Percentiles rank a stretch among this genome's conserved stretches.
Conservation (phyloP, 2,888 invertebrate genomes). For the Saturnia pavonia region DNA sequence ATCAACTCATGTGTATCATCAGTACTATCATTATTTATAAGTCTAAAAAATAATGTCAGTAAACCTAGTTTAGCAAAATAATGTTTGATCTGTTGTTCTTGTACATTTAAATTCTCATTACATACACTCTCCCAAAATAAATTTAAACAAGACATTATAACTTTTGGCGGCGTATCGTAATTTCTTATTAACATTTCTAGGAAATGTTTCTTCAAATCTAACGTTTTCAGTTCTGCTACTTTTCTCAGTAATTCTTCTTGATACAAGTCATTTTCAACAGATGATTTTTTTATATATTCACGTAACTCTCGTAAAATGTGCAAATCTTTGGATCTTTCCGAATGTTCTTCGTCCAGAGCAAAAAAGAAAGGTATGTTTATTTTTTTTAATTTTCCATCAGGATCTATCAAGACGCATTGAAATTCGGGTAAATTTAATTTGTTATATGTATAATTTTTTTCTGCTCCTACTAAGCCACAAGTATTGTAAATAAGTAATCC, state of each 20-base stretch:
- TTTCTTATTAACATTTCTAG: slow-evolving; percentile 86
- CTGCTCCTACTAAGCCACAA: slow-evolving; percentile 90
- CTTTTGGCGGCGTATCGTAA: slow-evolving; percentile 83
- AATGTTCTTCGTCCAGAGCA: slow-evolving; percentile 93
- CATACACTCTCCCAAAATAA: slow-evolving; percentile 71
- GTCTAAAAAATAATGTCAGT: slow-evolving; percentile 61
- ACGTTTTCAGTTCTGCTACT: slow-evolving; percentile 85
- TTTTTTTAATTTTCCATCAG: slow-evolving; percentile 91
- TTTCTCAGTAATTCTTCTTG: slow-evolving; percentile 79
- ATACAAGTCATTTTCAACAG: slow-evolving; percentile 73
- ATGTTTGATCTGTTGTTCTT: slow-evolving; percentile 50
- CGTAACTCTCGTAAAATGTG: slow-evolving; percentile 91
- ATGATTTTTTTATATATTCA: slow-evolving; percentile 83
- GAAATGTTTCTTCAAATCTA: slow-evolving; percentile 86
- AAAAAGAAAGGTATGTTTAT: slow-evolving; percentile 95
- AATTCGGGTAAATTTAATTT: slow-evolving; percentile 83
- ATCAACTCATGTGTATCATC: slow-evolving; percentile 59
- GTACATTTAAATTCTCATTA: slow-evolving; percentile 39
- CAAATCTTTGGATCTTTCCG: slow-evolving; percentile 92
- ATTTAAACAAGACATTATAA: slow-evolving; percentile 76
- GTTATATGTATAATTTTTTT: slow-evolving; percentile 78
- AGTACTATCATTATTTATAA: slow-evolving; percentile 56
- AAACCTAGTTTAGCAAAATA: slow-evolving; percentile 63
- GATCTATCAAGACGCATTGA: slow-evolving; percentile 91
- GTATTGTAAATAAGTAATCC: slow-evolving; percentile 90